A percentile compares a stretch with the other conserved stretches of the same genome.
phyloP scores from a whole-genome alignment of 2,113 vertebrate genomes.

The Rostratula benghalensis region DNA sequence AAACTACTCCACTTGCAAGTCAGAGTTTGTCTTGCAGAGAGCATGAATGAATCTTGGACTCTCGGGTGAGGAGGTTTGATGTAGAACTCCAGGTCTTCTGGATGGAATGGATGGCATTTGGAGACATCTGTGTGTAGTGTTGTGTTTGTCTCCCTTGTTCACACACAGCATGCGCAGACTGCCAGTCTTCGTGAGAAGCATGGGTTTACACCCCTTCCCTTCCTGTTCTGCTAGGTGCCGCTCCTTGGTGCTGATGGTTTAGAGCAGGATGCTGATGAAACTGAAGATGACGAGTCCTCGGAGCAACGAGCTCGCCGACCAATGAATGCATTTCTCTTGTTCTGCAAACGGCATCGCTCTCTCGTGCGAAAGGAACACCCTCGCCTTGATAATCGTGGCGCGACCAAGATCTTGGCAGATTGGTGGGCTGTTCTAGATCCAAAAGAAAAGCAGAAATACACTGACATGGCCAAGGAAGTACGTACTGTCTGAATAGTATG shows the following conservation, averaged over 20 bases:
- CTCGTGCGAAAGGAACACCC: slow-evolving; percentile 96
- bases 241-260: slow-evolving; percentile 82
- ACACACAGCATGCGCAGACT: rapidly evolving
- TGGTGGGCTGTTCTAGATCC: slow-evolving; percentile 99
- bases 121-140: background rate
- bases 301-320: slow-evolving; percentile 94
- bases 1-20: background rate
- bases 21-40: background rate
- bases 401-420: slow-evolving; percentile 98
- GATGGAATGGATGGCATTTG: background rate
- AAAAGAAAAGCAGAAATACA: slow-evolving; percentile 98
- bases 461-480: slow-evolving; percentile 99
- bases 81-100: background rate
- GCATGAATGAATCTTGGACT: background rate
- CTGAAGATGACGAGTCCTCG: slow-evolving; percentile 87
- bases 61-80: background rate
- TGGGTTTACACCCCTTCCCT: background rate
- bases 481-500: background rate
- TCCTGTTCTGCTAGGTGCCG: slow-evolving; percentile 73
- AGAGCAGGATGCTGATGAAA: slow-evolving; percentile 85
- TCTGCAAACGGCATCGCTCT: slow-evolving; percentile 97
- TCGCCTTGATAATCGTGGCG: slow-evolving; percentile 95
- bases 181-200: rapidly evolving
- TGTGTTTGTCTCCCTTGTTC: rapidly evolving
- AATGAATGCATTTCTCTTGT: slow-evolving; percentile 98